Evolutionary conservation across 2,797 vertebrate genomes (phyloP).

Genomic region (Pseudochaenichthys georgianus): DNA sequence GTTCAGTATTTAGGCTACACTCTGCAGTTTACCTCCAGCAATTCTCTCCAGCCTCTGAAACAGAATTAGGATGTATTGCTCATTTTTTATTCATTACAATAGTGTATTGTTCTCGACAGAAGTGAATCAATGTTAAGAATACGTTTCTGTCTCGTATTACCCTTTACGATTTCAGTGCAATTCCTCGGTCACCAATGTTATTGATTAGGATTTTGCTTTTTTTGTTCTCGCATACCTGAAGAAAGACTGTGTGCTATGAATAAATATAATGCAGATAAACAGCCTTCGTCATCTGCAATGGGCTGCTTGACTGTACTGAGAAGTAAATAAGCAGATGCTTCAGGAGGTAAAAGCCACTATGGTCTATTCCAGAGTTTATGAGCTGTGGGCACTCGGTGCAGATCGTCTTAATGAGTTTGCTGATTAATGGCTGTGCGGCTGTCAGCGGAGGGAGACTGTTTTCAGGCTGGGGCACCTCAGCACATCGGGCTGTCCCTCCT

Average conservation of each 20-base stretch:
- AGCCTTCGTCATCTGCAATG: constrained; percentile 12
- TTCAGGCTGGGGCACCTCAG: constrained; percentile 20
- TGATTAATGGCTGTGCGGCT: constrained; percentile 68
- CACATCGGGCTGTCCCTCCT: constrained; percentile 36
- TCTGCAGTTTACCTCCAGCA: constrained; percentile 6
- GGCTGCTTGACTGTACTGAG: constrained; percentile 28
- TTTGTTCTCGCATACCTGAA: constrained; percentile 6
- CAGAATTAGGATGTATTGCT: constrained; percentile 11
- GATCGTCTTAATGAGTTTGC: constrained; percentile 68
- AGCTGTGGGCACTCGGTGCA: constrained; percentile 66
- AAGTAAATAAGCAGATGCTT: constrained; percentile 65
- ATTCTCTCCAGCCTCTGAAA: background rate
- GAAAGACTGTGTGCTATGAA: background rate
- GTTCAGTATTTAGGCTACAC: background rate
- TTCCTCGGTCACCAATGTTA: background rate
- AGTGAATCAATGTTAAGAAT: background rate
- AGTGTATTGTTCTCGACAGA: constrained; percentile 1
- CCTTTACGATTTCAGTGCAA: constrained; percentile 8
- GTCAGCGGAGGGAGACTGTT: constrained; percentile 41
- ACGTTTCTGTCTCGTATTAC: background rate
- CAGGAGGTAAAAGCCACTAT: constrained; percentile 43
- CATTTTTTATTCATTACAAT: constrained; percentile 21
- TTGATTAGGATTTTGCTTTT: constrained; percentile 6
- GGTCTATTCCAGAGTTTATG: constrained; percentile 67
- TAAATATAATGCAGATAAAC: constrained; percentile 12